Percentiles rank a stretch among this genome's conserved stretches.
phyloP scores from a whole-genome alignment of 2,797 vertebrate species.

The Chanos chanos region DNA sequence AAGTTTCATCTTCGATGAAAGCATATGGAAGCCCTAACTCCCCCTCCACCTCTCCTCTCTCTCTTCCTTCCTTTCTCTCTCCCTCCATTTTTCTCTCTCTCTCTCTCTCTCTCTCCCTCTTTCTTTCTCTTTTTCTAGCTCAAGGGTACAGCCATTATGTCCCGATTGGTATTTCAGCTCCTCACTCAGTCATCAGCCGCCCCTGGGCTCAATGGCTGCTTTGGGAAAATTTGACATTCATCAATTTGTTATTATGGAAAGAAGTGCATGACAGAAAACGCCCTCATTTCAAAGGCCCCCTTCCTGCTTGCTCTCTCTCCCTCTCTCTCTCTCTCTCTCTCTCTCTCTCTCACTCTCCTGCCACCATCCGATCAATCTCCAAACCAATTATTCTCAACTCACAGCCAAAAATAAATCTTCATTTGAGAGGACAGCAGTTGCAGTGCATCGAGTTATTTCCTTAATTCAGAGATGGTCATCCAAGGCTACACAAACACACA shows the following conservation, averaged over 20 bases:
- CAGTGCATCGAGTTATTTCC: constrained; percentile 14
- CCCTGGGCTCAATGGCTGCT: constrained; percentile 23
- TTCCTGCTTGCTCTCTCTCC: too few relatives aligned
- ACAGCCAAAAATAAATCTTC: constrained; percentile 36
- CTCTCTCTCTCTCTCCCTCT: neutral
- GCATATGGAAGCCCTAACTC: constrained; percentile 11
- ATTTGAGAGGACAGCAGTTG: constrained; percentile 20
- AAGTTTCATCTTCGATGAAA: constrained; percentile 19
- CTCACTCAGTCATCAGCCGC: neutral
- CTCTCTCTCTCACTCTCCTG: too few relatives aligned
- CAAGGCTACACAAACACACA: too few relatives aligned
- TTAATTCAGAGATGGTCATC: constrained; percentile 8
- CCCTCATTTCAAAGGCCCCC: constrained; percentile 12
- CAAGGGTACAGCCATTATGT: constrained; percentile 21
- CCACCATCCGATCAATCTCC: constrained; percentile 29
- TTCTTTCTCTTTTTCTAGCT: constrained; percentile 1
- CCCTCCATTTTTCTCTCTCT: too few relatives aligned
- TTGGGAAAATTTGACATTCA: constrained; percentile 40
- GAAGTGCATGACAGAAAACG: constrained; percentile 25
- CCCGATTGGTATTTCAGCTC: neutral
- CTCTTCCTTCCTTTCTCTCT: too few relatives aligned
- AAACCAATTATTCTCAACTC: constrained; percentile 30
- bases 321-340: too few relatives aligned
- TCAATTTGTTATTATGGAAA: constrained; percentile 43
- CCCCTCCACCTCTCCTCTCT: neutral